Percentiles rank a stretch among this genome's conserved stretches.
phyloP scores from a whole-genome alignment of 2,797 vertebrate species.

The Taenioides sp. region DNA sequence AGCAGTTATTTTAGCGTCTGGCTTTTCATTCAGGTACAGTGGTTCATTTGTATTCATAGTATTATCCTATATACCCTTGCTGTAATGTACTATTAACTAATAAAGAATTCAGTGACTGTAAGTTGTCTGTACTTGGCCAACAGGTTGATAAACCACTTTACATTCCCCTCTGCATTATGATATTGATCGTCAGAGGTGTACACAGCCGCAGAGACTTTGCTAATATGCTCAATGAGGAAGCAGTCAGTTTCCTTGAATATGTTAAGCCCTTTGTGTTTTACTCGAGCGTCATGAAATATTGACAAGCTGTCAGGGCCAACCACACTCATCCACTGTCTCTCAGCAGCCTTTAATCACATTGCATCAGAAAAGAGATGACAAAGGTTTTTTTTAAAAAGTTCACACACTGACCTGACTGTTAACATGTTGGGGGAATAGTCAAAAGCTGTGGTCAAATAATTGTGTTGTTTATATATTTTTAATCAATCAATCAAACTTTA shows the following conservation, averaged over 20 bases:
- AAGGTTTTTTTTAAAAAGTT: slow-evolving; percentile 8
- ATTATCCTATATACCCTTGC: no score
- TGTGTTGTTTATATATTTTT: no score
- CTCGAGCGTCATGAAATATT: slow-evolving; percentile 64
- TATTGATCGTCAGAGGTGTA: slow-evolving; percentile 13
- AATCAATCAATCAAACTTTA: no score
- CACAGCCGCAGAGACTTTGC: slow-evolving; percentile 31
- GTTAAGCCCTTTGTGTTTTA: slow-evolving; percentile 45
- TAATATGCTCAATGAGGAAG: slow-evolving; percentile 29
- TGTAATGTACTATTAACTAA: not conserved
- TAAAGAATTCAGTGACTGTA: slow-evolving; percentile 7
- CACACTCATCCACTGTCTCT: slow-evolving; percentile 52
- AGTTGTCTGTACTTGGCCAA: not conserved
- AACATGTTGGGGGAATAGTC: no score
- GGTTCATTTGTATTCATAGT: no score
- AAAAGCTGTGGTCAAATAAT: no score
- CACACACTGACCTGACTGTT: slow-evolving; percentile 41
- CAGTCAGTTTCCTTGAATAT: slow-evolving; percentile 30
- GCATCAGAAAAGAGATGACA: slow-evolving; percentile 55
- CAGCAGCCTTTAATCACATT: slow-evolving; percentile 61
- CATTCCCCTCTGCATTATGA: not conserved
- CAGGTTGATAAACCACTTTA: slow-evolving; percentile 12
- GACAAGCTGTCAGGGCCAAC: slow-evolving; percentile 61
- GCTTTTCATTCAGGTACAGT: no score
- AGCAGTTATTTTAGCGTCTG: no score